A percentile compares a stretch with the other conserved stretches of the same genome.
These are phyloP conservation scores for Rhinogobio ventralis DNA, from an alignment of 2,797 vertebrate genomes.

Conservation along the genomic window DNA sequence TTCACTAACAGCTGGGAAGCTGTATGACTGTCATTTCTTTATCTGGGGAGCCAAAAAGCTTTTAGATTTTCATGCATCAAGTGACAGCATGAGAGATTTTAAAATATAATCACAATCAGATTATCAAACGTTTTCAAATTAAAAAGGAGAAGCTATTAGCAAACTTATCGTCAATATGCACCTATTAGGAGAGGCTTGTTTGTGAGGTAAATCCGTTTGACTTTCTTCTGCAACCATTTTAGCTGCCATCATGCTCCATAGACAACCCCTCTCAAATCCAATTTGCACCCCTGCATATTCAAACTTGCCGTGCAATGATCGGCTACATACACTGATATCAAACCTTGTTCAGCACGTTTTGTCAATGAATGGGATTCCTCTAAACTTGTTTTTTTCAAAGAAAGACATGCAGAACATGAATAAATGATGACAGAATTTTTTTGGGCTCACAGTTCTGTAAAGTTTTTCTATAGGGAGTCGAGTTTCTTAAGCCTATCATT, in stretches of 20 bases:
- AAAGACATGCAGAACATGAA: not conserved
- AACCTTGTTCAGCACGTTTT: not conserved
- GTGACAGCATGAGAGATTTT: slow-evolving; percentile 78
- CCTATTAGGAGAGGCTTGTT: slow-evolving; percentile 80
- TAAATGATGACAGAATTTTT: not conserved
- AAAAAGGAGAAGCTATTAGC: slow-evolving; percentile 89
- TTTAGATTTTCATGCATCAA: slow-evolving; percentile 81
- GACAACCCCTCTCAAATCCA: not conserved
- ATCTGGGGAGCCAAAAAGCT: slow-evolving; percentile 77
- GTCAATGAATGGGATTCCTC: not conserved
- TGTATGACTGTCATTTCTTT: slow-evolving; percentile 80
- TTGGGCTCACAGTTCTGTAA: not conserved
- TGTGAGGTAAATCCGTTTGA: slow-evolving; percentile 80
- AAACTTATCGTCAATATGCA: slow-evolving; percentile 84
- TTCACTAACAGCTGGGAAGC: slow-evolving; percentile 79
- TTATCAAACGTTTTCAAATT: slow-evolving; percentile 92
- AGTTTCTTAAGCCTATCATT: slow-evolving; percentile 23
- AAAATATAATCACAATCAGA: slow-evolving; percentile 84
- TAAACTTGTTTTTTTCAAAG: not conserved
- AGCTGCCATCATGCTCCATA: not conserved
- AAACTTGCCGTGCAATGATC: slow-evolving; percentile 76
- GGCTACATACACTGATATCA: not conserved
- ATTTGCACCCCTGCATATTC: slow-evolving; percentile 82
- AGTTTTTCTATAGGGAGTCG: not conserved
- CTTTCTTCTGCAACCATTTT: not conserved